phyloP scores from a whole-genome alignment of 2,888 invertebrate genomes.

The Choristoneura rosaceana region DNA sequence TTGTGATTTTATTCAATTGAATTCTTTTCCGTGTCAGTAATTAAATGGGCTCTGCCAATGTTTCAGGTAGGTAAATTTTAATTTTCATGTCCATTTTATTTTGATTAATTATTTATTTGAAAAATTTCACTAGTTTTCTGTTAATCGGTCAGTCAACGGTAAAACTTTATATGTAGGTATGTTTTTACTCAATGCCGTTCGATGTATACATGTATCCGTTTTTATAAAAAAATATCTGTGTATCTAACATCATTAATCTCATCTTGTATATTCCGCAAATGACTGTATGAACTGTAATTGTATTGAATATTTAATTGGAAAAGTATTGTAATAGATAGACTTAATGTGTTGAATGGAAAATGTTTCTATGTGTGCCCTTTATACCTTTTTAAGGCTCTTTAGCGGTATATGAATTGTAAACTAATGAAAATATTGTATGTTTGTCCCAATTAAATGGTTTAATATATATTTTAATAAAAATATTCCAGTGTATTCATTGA shows the following conservation, averaged over 20 bases:
- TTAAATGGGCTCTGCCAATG: conserved; percentile 40
- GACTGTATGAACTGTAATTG: conserved; percentile 57
- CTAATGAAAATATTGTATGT: conserved; percentile 85
- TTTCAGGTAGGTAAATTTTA: conserved; percentile 30
- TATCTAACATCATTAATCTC: conserved; percentile 58
- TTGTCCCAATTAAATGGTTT: conserved; percentile 85
- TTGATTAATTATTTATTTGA: conserved; percentile 17
- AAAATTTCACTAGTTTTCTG: conserved; percentile 36
- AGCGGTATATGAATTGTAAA: conserved; percentile 81
- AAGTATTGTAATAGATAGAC: conserved; percentile 53
- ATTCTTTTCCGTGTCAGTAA: conserved; percentile 51
- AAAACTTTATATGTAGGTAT: conserved; percentile 39
- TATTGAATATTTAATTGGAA: conserved; percentile 58
- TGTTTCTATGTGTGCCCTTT: conserved; percentile 76
- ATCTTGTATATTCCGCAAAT: conserved; percentile 64
- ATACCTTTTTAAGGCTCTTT: conserved; percentile 79
- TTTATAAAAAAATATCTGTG: conserved; percentile 32
- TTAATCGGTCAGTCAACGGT: conserved; percentile 24
- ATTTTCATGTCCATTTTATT: conserved; percentile 18
- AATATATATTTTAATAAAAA: conserved; percentile 85
- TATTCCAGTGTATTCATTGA: conserved; percentile 57
- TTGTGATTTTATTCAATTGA: conserved; percentile 51
- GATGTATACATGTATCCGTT: conserved; percentile 28
- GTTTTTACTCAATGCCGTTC: conserved; percentile 21
- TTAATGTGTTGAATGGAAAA: conserved; percentile 62